These are phyloP conservation scores for Drosophila lacteicornis DNA, from an alignment of 1,140 invertebrate genomes.

Conservation along the genomic window DNA sequence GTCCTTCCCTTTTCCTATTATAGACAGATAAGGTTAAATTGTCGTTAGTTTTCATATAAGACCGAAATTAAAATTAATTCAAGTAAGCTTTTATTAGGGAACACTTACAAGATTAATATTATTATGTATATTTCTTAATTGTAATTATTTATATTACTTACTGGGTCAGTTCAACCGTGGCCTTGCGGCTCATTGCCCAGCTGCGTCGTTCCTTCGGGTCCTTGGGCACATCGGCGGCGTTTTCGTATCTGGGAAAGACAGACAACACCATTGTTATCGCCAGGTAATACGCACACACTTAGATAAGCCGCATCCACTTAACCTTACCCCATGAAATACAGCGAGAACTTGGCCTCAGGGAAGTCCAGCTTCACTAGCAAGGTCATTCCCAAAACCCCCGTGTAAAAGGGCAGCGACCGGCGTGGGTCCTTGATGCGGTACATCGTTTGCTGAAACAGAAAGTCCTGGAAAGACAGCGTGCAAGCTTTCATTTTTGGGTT, in stretches of 20 bases:
- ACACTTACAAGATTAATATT: background rate
- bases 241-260: constrained; percentile 88
- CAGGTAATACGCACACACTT: background rate
- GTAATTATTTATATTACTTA: constrained; percentile 85
- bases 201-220: constrained; percentile 88
- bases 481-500: background rate
- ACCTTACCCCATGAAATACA: constrained; percentile 94
- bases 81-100: background rate
- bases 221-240: constrained; percentile 89
- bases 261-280: constrained; percentile 16
- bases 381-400: constrained; percentile 95
- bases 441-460: constrained; percentile 98
- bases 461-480: constrained; percentile 87
- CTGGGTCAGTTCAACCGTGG: constrained; percentile 97
- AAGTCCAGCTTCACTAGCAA: constrained; percentile 95
- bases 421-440: constrained; percentile 96
- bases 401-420: constrained; percentile 95
- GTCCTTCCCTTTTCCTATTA: too few relatives aligned
- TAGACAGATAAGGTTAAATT: too few relatives aligned
- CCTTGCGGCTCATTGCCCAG: constrained; percentile 93
- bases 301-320: constrained; percentile 26
- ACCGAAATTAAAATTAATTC: too few relatives aligned
- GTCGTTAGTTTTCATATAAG: too few relatives aligned
- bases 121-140: too few relatives aligned
- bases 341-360: constrained; percentile 94